These are phyloP conservation scores for Neofelis nebulosa DNA, from an alignment of 2,113 vertebrate species.

Conservation along the genomic window DNA sequence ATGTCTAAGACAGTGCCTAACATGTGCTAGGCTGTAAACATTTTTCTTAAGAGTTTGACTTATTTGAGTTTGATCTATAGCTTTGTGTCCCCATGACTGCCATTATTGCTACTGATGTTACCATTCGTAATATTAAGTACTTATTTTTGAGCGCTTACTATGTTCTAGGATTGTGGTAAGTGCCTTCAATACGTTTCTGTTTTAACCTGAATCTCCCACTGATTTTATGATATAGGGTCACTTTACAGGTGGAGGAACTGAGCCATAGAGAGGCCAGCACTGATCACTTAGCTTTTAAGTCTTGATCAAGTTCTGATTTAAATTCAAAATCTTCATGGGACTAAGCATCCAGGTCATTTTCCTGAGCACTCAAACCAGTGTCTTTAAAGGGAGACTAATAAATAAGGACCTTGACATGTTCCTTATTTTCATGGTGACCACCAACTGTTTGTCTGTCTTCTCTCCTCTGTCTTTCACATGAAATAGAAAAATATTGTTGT, in stretches of 20 bases:
- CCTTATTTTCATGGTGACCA: background rate
- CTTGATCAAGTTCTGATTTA: background rate
- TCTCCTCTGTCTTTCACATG: background rate
- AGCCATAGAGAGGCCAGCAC: background rate
- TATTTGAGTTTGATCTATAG: conserved; percentile 1
- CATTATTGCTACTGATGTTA: background rate
- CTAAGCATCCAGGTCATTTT: background rate
- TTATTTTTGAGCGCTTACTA: background rate
- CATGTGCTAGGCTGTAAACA: background rate
- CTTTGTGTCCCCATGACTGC: background rate
- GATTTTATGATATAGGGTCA: background rate
- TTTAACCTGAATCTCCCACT: background rate
- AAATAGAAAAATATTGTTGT: conserved; percentile 18
- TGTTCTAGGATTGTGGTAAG: background rate
- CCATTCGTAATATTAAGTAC: background rate
- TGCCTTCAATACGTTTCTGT: background rate
- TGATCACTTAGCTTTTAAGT: background rate
- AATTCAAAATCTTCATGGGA: background rate
- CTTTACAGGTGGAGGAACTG: conserved; percentile 28
- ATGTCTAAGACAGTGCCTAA: background rate
- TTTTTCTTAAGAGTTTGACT: background rate
- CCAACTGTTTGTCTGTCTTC: background rate
- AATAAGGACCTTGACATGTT: background rate
- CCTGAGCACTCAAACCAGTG: background rate
- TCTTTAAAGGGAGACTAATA: background rate